These are phyloP conservation scores for Peromyscus polionotus DNA, from an alignment of 2,113 vertebrate species.

Conservation along the genomic window DNA sequence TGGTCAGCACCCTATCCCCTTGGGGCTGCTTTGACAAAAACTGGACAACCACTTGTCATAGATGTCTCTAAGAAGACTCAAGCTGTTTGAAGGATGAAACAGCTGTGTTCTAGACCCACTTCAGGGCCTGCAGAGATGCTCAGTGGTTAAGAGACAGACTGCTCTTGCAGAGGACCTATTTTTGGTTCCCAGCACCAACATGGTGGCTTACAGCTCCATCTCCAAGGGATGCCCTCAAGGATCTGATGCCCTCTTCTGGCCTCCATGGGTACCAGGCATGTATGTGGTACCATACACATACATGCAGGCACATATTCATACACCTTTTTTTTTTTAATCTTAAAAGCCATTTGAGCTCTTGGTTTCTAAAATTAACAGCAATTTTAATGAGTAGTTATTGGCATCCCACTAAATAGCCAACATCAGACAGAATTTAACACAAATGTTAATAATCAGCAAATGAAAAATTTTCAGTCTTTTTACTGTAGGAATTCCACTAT, in stretches of 20 bases:
- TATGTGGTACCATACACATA: no score
- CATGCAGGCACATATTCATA: not conserved
- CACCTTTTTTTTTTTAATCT: not conserved
- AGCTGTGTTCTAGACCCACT: not conserved
- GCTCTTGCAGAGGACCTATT: not conserved
- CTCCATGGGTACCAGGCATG: not conserved
- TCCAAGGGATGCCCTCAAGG: no score
- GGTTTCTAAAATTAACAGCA: constrained; percentile 37
- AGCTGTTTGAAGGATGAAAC: not conserved
- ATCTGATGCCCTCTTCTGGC: not conserved
- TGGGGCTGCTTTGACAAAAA: not conserved
- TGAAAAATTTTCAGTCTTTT: constrained; percentile 4
- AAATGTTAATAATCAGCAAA: constrained; percentile 29
- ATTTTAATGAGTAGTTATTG: not conserved
- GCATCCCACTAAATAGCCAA: not conserved
- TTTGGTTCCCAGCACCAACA: not conserved
- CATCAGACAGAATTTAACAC: not conserved
- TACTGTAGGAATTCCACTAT: not conserved
- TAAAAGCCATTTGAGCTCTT: constrained; percentile 9
- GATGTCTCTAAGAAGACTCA: not conserved
- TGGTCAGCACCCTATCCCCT: not conserved
- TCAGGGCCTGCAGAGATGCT: not conserved
- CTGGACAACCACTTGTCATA: not conserved
- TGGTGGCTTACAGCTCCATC: no score
- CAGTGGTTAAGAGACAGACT: not conserved